Conservation (phyloP, 2,113 vertebrate species). For the Ceuthmochares aereus region DNA sequence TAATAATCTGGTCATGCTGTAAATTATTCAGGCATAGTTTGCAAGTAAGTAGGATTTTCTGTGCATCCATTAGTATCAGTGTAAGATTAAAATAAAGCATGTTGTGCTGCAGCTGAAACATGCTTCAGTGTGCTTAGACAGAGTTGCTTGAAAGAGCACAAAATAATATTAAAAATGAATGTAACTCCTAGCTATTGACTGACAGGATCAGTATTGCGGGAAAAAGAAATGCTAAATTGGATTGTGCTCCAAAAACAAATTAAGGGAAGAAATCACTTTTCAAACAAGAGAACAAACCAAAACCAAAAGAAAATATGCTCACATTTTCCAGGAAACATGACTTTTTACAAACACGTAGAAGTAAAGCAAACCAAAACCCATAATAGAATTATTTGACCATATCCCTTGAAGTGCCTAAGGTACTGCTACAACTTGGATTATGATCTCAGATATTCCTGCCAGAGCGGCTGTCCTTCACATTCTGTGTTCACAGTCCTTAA, state of each 20-base stretch:
- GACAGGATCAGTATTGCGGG: background rate
- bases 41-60: background rate
- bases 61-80: background rate
- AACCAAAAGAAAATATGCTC: background rate
- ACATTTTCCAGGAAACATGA: background rate
- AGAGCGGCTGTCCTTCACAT: background rate
- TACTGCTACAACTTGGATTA: background rate
- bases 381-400: background rate
- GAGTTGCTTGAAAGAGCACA: slow-evolving; percentile 8
- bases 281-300: background rate
- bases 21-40: slow-evolving; percentile 50
- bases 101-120: background rate
- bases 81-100: slow-evolving; percentile 23
- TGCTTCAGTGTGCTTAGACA: background rate
- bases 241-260: background rate
- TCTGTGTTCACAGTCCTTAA: background rate
- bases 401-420: background rate
- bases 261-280: background rate
- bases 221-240: background rate
- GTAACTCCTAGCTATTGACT: background rate
- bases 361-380: background rate
- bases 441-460: background rate
- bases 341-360: background rate
- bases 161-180: background rate
- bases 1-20: slow-evolving; percentile 23